Base-by-base conservation (phyloP, 2,797 vertebrate species). In the Iguana delicatissima region DNA sequence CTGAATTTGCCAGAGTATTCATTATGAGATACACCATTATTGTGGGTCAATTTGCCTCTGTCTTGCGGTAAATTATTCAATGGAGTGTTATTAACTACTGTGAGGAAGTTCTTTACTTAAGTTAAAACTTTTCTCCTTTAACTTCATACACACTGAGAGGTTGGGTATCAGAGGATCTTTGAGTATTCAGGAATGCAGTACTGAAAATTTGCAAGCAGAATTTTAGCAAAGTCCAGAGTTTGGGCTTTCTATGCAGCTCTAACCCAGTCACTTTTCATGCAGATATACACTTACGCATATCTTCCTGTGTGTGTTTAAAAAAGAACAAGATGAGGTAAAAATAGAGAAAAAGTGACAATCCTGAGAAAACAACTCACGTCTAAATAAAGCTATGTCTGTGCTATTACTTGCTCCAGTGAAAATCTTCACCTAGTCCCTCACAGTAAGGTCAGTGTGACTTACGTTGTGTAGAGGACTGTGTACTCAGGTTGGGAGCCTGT, bases 381-480 rank as follows among this genome's bases (percentile, higher is more conserved):
- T 91, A 84, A 91, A 84, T 87, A 82, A 87, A 87, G 55, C 80
- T 77, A 12, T 35, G 18, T n/a, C 22, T 57, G 26, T 52, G 24
- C 79, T 87, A 24, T 87, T 38, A 50, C 46, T 87, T 42, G 55
- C 18, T 80, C 80, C 46, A 22, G 46, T 91, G 89, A 84, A 74
- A 84, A 88, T 52, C 69, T 46, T 84, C 59, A 32, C 32, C 46
- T 82, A 55, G n/a, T 87, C 77, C 73, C 38, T 38, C 16, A 4
- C 22, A 46, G 59, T 74, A 87, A 84, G 85, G 89, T 87, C 85
- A 91, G 18, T 84, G 46, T 87, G 77, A 91, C 72, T 91, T 46
- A 77, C 38, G 77, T 64, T 22, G 42, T 73, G 24, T 6, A 76
- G 50, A 59, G 35, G 73, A 20, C 9, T n/a, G 20, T 26, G 26